These are phyloP conservation scores for Nanorana parkeri DNA, from an alignment of 2,113 vertebrate species.

Conservation along the genomic window DNA sequence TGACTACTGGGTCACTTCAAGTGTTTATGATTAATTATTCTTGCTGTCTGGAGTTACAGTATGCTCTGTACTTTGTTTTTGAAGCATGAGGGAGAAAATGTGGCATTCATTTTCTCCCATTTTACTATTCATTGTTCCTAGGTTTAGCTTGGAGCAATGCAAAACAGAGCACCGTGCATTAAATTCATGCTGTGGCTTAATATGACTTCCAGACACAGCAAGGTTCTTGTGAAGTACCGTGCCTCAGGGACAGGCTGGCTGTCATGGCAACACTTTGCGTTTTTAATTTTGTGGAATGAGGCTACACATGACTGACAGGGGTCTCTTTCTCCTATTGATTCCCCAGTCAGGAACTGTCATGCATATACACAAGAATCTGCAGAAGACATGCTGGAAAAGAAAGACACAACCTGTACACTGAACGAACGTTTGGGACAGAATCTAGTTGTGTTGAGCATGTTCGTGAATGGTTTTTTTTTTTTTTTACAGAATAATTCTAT, in stretches of 20 bases:
- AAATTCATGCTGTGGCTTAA: constrained; percentile 48
- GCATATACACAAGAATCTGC: background rate
- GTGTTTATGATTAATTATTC: no score
- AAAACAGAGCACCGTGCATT: background rate
- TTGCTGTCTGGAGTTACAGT: no score
- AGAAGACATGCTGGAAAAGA: background rate
- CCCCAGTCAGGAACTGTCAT: background rate
- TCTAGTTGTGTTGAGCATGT: no score
- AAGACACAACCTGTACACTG: background rate
- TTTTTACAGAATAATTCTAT: no score
- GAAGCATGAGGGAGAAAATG: background rate
- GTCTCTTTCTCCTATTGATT: constrained; percentile 59
- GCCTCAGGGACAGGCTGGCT: constrained; percentile 69
- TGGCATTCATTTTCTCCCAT: background rate
- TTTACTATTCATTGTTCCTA: background rate
- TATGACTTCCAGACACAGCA: constrained; percentile 61
- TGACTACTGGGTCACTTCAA: no score
- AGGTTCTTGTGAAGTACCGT: constrained; percentile 61
- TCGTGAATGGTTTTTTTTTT: no score
- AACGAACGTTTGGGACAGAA: no score
- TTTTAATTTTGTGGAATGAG: constrained; percentile 65
- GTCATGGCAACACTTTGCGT: constrained; percentile 69
- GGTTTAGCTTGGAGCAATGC: constrained; percentile 24
- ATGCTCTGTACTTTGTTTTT: background rate
- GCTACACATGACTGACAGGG: constrained; percentile 64